phyloP scores from a whole-genome alignment of 2,888 invertebrate genomes.

The Oxycera nigricornis region DNA sequence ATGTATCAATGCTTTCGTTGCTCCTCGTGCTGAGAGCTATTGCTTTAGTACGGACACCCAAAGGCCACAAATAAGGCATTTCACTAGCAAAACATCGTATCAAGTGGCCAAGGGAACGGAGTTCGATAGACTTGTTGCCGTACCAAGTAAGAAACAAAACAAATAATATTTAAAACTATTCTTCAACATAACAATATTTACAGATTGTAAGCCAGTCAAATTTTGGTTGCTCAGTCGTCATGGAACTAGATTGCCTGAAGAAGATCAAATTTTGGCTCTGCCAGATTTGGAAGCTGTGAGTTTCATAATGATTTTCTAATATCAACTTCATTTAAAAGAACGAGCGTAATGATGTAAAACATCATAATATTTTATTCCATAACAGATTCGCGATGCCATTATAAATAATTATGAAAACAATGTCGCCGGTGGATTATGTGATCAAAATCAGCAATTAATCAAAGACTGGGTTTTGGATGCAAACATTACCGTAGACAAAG shows the following conservation, averaged over 20 bases:
- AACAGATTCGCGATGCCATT: conserved; percentile 66
- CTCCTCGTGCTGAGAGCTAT: conserved; percentile 49
- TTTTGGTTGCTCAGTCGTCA: conserved; percentile 77
- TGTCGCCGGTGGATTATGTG: conserved; percentile 68
- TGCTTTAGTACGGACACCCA: conserved; percentile 58
- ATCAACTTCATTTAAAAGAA: no score
- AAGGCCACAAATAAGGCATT: conserved; percentile 62
- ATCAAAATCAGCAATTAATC: conserved; percentile 71
- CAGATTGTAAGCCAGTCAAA: conserved; percentile 75
- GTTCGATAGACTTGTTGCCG: neutral
- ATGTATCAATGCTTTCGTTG: neutral
- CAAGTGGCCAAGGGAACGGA: conserved; percentile 66
- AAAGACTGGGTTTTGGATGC: conserved; percentile 72
- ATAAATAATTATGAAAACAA: conserved; percentile 69
- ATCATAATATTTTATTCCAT: neutral
- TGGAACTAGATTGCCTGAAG: conserved; percentile 73
- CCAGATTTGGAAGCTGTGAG: conserved; percentile 65
- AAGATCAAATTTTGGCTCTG: conserved; percentile 65
- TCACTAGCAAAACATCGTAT: conserved; percentile 80
- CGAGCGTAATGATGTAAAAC: neutral
- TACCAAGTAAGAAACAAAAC: conserved; percentile 21
- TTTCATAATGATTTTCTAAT: no score
- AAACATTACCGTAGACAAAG: conserved; percentile 66
- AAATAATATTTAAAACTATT: no score
- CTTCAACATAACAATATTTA: no score